Percentiles rank a stretch among this genome's conserved stretches.
Evolutionary conservation across 2,888 invertebrate species (phyloP).

Genomic region (Scaptomyza reducta): DNA sequence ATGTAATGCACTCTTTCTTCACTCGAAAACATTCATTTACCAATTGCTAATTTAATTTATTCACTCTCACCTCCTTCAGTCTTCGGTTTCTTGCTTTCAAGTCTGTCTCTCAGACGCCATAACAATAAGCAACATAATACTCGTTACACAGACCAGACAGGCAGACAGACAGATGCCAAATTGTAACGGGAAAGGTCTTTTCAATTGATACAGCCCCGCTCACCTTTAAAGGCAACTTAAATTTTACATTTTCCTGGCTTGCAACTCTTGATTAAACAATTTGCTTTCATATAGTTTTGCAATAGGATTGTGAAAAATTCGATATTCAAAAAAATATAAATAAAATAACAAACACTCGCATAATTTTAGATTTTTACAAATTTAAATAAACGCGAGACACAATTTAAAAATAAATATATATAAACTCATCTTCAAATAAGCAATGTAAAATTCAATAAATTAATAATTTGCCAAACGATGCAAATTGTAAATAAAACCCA

Average conservation of each 20-base stretch:
- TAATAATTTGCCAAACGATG: constrained; percentile 13
- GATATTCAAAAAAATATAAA: too few species aligned
- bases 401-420: too few species aligned
- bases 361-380: too few species aligned
- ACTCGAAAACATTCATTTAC: constrained; percentile 33
- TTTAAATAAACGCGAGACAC: too few species aligned
- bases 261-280: neutral
- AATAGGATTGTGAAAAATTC: too few species aligned
- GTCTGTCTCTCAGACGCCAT: constrained; percentile 37
- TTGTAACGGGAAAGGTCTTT: constrained; percentile 17
- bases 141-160: constrained; percentile 26
- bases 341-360: too few species aligned
- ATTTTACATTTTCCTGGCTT: too few species aligned
- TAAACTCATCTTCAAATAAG: too few species aligned
- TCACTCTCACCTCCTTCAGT: neutral
- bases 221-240: neutral
- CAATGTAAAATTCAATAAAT: too few species aligned
- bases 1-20: constrained; percentile 37
- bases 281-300: neutral
- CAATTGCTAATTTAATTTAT: constrained; percentile 34
- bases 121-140: constrained; percentile 38
- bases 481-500: constrained; percentile 11
- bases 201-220: constrained; percentile 17
- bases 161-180: constrained; percentile 24
- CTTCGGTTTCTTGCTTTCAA: neutral